phyloP scores from a whole-genome alignment of 2,888 invertebrate genomes.

The Pseudococcus viburni region DNA sequence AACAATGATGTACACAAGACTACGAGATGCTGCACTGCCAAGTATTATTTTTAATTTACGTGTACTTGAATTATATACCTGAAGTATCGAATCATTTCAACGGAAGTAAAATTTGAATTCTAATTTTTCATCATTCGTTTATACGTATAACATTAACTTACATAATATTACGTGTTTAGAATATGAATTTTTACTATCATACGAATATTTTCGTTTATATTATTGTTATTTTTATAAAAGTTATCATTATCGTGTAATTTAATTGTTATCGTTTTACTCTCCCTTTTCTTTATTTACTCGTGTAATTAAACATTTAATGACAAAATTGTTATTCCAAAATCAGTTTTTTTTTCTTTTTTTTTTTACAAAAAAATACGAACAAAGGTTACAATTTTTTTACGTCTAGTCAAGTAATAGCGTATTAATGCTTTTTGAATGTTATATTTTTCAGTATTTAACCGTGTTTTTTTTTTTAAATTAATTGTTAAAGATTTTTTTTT shows the following conservation, averaged over 20 bases:
- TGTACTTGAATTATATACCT: slow-evolving; percentile 26
- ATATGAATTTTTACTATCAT: slow-evolving; percentile 52
- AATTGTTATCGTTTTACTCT: slow-evolving; percentile 54
- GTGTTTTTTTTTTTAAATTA: slow-evolving; percentile 34
- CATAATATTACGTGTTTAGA: slow-evolving; percentile 39
- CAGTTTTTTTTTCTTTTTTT: slow-evolving; percentile 29
- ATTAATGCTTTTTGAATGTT: slow-evolving; percentile 52
- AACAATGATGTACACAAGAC: slow-evolving; percentile 44
- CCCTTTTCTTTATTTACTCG: background rate
- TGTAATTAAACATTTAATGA: slow-evolving; percentile 54
- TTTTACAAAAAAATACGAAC: slow-evolving; percentile 23
- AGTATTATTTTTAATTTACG: slow-evolving; percentile 49
- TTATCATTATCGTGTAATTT: slow-evolving; percentile 49
- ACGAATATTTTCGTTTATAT: slow-evolving; percentile 47
- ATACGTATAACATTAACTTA: slow-evolving; percentile 46
- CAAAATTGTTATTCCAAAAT: slow-evolving; percentile 54
- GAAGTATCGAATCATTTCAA: slow-evolving; percentile 18
- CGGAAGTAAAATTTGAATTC: background rate
- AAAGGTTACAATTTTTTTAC: slow-evolving; percentile 40
- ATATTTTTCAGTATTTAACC: slow-evolving; percentile 48
- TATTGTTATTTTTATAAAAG: slow-evolving; percentile 58
- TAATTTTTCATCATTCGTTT: slow-evolving; percentile 47
- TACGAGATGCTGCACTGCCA: slow-evolving; percentile 58
- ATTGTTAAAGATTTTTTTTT: slow-evolving; percentile 43
- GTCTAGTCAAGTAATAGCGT: slow-evolving; percentile 50